phyloP scores from a whole-genome alignment of 2,797 vertebrate genomes.

The Artibeus lituratus region DNA sequence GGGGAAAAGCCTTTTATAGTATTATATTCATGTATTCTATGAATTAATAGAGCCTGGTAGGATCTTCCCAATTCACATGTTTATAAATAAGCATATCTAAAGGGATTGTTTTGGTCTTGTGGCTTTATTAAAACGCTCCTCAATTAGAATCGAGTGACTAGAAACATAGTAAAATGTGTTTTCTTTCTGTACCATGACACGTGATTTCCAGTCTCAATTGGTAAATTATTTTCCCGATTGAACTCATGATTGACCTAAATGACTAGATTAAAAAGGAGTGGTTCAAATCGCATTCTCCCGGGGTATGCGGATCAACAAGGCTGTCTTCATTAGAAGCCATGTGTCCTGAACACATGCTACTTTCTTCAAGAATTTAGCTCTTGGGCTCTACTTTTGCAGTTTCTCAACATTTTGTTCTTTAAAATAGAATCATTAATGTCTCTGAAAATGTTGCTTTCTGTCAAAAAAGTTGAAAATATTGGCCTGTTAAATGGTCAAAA shows the following conservation, averaged over 20 bases:
- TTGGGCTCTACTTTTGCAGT: background rate
- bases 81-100: background rate
- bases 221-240: background rate
- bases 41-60: background rate
- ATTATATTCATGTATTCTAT: background rate
- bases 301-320: background rate
- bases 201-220: background rate
- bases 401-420: background rate
- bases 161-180: background rate
- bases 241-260: background rate
- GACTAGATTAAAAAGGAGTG: background rate
- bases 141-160: background rate
- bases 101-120: background rate
- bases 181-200: background rate
- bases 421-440: background rate
- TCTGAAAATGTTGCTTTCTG: background rate
- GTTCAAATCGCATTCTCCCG: background rate
- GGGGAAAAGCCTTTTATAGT: background rate
- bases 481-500: background rate
- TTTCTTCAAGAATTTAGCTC: background rate
- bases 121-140: background rate
- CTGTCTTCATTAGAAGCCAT: background rate
- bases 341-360: background rate
- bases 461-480: background rate
- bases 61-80: background rate